Percentiles rank a stretch among this genome's conserved stretches.
phyloP scores from a whole-genome alignment of 2,888 invertebrate species.

The Allygus modestus region DNA sequence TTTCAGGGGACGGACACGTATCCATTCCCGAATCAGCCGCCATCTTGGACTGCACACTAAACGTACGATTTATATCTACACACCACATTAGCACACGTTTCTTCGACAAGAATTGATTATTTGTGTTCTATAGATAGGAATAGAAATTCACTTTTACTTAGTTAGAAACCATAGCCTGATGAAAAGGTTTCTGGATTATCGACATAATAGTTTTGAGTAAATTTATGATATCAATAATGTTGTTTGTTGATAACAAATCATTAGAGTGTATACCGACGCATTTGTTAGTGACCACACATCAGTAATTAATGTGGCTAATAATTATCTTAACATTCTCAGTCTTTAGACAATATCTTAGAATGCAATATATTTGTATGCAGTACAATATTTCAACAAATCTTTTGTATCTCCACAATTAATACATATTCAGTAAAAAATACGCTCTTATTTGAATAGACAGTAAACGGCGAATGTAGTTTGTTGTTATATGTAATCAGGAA shows the following conservation, averaged over 20 bases:
- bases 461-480: no score
- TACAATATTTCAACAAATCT: no score
- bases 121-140: not conserved
- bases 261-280: not conserved
- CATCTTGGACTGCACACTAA: slow-evolving; percentile 79
- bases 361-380: no score
- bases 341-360: no score
- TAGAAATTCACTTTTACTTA: not conserved
- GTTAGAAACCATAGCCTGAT: not conserved
- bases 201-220: slow-evolving; percentile 15
- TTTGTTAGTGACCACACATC: slow-evolving; percentile 1
- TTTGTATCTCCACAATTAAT: no score
- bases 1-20: slow-evolving; percentile 96
- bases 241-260: slow-evolving; percentile 47
- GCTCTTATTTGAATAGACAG: no score
- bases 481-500: no score
- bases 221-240: slow-evolving; percentile 45
- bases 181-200: not conserved
- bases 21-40: slow-evolving; percentile 96
- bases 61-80: slow-evolving; percentile 46
- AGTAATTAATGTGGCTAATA: not conserved
- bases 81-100: slow-evolving; percentile 58
- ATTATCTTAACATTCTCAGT: no score
- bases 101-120: slow-evolving; percentile 4
- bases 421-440: no score